Conservation (phyloP, 2,113 vertebrate genomes). For the Xyrauchen texanus region DNA sequence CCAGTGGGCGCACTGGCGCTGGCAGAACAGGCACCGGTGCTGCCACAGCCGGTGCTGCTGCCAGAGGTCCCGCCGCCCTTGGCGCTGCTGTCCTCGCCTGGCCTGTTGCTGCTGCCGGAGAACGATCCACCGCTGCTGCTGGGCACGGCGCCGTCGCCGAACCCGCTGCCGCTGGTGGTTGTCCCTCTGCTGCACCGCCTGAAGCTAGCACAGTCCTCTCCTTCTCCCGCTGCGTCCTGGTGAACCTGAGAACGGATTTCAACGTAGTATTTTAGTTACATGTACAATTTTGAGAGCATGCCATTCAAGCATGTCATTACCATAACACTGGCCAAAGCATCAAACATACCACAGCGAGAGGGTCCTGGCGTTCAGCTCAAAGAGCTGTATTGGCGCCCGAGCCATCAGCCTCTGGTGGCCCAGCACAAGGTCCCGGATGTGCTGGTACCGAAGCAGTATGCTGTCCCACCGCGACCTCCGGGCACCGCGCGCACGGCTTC, state of each 20-base stretch:
- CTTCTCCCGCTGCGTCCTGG: neutral
- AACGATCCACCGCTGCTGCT: no score
- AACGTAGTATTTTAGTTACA: neutral
- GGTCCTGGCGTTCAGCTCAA: conserved; percentile 23
- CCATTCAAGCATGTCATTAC: no score
- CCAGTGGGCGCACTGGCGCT: neutral
- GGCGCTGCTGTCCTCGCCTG: no score
- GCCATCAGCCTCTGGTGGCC: conserved; percentile 32
- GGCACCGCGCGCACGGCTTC: neutral
- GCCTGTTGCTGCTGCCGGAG: no score
- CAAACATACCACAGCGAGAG: conserved; percentile 15
- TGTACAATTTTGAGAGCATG: neutral
- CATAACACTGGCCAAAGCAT: neutral
- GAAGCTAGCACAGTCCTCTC: conserved; percentile 4
- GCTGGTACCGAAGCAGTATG: neutral
- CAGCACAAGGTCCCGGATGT: conserved; percentile 6
- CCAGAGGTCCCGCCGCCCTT: no score
- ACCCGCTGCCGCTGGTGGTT: neutral
- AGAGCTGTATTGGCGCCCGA: conserved; percentile 3
- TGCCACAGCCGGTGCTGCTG: no score
- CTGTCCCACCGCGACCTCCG: conserved; percentile 14
- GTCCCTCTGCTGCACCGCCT: neutral
- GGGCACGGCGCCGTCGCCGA: no score
- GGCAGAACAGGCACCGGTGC: neutral
- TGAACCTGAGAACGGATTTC: conserved; percentile 1